Evolutionary conservation across 1,140 invertebrate genomes (phyloP), one percentile per base, ranked within the genome.

Genomic region (Drosophila hydei): DNA sequence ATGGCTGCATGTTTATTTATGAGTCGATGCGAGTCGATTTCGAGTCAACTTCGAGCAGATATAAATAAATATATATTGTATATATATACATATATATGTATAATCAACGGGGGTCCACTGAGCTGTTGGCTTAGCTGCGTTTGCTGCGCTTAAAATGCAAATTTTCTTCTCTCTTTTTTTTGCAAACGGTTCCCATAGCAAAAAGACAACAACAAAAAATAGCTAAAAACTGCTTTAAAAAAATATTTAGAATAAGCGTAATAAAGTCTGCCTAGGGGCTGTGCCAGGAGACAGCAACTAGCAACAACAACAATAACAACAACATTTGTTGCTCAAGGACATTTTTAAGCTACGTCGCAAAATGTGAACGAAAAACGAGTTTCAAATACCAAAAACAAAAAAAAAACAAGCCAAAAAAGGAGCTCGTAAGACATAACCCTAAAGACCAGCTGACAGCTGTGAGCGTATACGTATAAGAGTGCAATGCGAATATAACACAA

Each of bases 1-100:
- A 55, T 55, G 38, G 67, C 59, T 69, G 79, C 64, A 84, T 84
- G 80, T 84, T 85, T 84, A 85, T 85, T 85, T 85, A 84, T 79
- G 80, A 85, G 72, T 70, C 43, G 61, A 64, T 64, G n/a, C 60
- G 48, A 54, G 21, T 63, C 61, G 27, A 54, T 21, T 30, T 69
- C 62, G 77, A 78, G 67, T 60, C 36, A 52, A 77, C 23, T 58
- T 60, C 14, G 38, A 51, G 19, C 51, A 25, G 21, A 23, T n/a
- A 21, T 19, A 23, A n/a, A 54, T 3, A 23, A 14, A n/a, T 21
- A 38, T 14, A 23, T 23, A 38, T 12, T 40, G n/a, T 7, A 6
- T 40, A 16, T 16, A 16, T 16, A 16, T 14, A 16, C 9, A 16
- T 33, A 33, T 21, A 19, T 5, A 52, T 52, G n/a, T 5, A 38